These are phyloP conservation scores for Acronicta alni DNA, from an alignment of 2,888 invertebrate species.

Conservation along the genomic window DNA sequence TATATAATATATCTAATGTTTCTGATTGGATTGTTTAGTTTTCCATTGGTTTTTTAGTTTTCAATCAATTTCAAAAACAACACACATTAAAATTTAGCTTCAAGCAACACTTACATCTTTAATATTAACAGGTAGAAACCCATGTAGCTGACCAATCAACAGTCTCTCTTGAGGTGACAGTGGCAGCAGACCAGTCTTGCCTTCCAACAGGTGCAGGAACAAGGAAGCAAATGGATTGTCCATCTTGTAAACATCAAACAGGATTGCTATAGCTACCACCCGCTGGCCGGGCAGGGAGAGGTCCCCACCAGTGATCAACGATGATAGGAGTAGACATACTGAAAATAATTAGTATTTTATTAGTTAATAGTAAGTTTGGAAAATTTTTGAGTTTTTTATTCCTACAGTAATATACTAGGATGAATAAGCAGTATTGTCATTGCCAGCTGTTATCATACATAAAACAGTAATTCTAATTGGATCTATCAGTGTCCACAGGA, in stretches of 20 bases:
- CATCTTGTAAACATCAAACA: slow-evolving; percentile 81
- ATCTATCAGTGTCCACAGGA: slow-evolving; percentile 12
- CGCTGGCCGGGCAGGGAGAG: slow-evolving; percentile 83
- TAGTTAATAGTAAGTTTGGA: neutral
- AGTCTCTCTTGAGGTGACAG: slow-evolving; percentile 91
- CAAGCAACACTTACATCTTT: slow-evolving; percentile 91
- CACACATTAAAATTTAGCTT: too few species aligned
- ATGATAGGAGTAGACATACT: slow-evolving; percentile 85
- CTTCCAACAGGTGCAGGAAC: slow-evolving; percentile 81
- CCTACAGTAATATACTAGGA: neutral
- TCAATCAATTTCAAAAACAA: too few species aligned
- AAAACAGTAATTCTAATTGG: slow-evolving; percentile 2
- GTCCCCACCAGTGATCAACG: slow-evolving; percentile 84
- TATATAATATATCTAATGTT: too few species aligned
- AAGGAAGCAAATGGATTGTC: slow-evolving; percentile 84
- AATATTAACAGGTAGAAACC: slow-evolving; percentile 91
- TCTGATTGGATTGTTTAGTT: too few species aligned
- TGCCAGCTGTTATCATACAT: neutral
- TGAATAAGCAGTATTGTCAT: slow-evolving; percentile 15
- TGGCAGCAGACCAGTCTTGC: slow-evolving; percentile 77
- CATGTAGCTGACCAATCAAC: slow-evolving; percentile 92
- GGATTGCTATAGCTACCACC: slow-evolving; percentile 80
- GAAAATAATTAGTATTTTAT: slow-evolving; percentile 38
- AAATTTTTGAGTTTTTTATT: neutral
- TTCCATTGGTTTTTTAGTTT: too few species aligned